Percentiles rank a stretch among this genome's conserved stretches.
phyloP scores from a whole-genome alignment of 2,797 vertebrate genomes.

The Alauda arvensis region DNA sequence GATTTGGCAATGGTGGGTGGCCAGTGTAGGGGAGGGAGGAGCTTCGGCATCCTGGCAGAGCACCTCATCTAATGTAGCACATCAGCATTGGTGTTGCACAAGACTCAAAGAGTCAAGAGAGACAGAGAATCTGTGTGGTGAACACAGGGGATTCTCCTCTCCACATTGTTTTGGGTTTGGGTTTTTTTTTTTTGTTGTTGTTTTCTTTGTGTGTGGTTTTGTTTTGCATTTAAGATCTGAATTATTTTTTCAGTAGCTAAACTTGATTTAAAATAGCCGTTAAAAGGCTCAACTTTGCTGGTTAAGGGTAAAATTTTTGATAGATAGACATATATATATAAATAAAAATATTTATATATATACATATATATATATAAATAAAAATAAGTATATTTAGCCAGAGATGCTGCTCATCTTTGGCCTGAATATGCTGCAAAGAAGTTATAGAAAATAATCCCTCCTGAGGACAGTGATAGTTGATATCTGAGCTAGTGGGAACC shows the following conservation, averaged over 20 bases:
- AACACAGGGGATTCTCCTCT: background rate
- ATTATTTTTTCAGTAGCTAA: background rate
- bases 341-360: background rate
- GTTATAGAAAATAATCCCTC: background rate
- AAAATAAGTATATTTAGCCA: background rate
- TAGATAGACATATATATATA: accelerated
- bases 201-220: background rate
- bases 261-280: background rate
- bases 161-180: background rate
- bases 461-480: accelerated
- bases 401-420: background rate
- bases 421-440: background rate
- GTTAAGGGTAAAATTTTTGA: background rate
- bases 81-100: background rate
- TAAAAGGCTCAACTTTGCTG: background rate
- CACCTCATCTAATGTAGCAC: background rate
- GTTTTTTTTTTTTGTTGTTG: background rate
- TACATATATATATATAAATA: background rate
- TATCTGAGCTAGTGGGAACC: background rate
- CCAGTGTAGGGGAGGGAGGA: background rate
- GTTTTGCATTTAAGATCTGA: background rate
- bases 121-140: background rate
- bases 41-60: background rate
- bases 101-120: background rate
- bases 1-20: background rate